Conservation (phyloP, 2,888 invertebrate species). For the Drosophila infuscata region DNA sequence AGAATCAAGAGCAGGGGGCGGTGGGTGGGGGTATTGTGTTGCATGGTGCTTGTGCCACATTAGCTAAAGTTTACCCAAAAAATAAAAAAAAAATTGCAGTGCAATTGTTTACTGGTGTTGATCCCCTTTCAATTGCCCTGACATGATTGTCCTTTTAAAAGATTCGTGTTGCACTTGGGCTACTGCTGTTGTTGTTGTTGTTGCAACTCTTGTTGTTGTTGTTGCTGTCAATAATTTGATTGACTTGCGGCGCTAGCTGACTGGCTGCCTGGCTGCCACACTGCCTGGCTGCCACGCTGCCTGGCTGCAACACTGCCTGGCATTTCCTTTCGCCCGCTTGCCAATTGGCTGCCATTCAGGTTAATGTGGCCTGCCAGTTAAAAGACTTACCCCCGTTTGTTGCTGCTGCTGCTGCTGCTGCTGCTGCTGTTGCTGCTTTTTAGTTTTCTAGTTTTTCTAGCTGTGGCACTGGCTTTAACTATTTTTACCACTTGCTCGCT, state of each 20-base stretch:
- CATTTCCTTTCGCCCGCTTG: slow-evolving; percentile 64
- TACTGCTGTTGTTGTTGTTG: slow-evolving; percentile 34
- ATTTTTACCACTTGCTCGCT: slow-evolving; percentile 13
- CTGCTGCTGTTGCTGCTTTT: background rate
- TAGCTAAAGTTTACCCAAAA: slow-evolving; percentile 45
- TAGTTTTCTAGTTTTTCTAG: slow-evolving; percentile 66
- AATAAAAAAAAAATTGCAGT: slow-evolving; percentile 28
- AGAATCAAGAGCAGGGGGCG: background rate
- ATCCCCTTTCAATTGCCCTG: slow-evolving; percentile 63
- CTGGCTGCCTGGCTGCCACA: slow-evolving; percentile 40
- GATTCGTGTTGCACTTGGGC: slow-evolving; percentile 55
- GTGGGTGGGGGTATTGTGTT: background rate
- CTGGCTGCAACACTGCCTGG: background rate
- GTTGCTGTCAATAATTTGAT: slow-evolving; percentile 75
- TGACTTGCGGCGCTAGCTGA: slow-evolving; percentile 71
- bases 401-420: background rate
- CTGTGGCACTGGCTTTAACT: slow-evolving; percentile 29
- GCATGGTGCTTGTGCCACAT: slow-evolving; percentile 54
- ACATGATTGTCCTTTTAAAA: slow-evolving; percentile 76
- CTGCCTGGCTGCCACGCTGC: background rate
- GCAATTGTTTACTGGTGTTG: slow-evolving; percentile 31
- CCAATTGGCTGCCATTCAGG: slow-evolving; percentile 73
- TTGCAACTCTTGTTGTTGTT: slow-evolving; percentile 24
- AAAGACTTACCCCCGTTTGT: slow-evolving; percentile 14
- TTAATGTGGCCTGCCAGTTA: slow-evolving; percentile 67